Percentiles rank a stretch among this genome's conserved stretches.
Evolutionary conservation across 1,140 invertebrate genomes (phyloP).

Genomic region (Muscidifurax raptorellus): DNA sequence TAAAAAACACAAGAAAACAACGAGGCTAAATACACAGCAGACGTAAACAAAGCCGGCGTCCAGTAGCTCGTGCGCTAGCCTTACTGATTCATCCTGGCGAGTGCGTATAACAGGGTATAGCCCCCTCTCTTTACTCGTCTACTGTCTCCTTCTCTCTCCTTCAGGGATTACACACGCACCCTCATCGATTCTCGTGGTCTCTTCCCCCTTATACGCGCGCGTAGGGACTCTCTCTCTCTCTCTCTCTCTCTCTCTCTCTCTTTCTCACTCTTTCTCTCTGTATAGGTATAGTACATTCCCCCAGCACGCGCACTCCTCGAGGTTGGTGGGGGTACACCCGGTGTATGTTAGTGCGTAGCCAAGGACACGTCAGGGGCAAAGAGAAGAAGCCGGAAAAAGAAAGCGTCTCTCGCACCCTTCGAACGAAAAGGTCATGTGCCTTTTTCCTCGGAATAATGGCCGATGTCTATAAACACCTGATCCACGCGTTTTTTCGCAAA

Average conservation of each 20-base stretch:
- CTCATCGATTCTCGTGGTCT: constrained; percentile 32
- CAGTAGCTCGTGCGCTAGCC: neutral
- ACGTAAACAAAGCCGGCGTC: constrained; percentile 5
- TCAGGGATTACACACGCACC: constrained; percentile 2
- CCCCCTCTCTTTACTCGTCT: too few relatives aligned
- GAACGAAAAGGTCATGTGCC: neutral
- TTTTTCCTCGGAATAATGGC: neutral
- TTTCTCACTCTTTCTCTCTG: too few relatives aligned
- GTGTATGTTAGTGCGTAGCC: neutral
- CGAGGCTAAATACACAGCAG: neutral
- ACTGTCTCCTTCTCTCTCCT: neutral
- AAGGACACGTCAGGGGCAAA: neutral
- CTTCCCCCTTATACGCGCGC: neutral
- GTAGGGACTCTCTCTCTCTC: neutral
- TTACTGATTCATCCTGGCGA: constrained; percentile 25
- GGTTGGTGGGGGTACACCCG: neutral
- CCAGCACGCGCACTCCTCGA: neutral
- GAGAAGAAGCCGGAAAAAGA: constrained; percentile 6
- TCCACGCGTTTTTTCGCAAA: neutral
- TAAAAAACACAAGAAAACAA: neutral
- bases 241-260: neutral
- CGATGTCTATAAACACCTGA: too few relatives aligned
- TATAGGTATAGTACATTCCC: too few relatives aligned
- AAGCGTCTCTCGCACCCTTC: neutral
- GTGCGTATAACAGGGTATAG: too few relatives aligned